Evolutionary conservation across 2,797 vertebrate genomes (phyloP).

Genomic region (Monodelphis domestica): DNA sequence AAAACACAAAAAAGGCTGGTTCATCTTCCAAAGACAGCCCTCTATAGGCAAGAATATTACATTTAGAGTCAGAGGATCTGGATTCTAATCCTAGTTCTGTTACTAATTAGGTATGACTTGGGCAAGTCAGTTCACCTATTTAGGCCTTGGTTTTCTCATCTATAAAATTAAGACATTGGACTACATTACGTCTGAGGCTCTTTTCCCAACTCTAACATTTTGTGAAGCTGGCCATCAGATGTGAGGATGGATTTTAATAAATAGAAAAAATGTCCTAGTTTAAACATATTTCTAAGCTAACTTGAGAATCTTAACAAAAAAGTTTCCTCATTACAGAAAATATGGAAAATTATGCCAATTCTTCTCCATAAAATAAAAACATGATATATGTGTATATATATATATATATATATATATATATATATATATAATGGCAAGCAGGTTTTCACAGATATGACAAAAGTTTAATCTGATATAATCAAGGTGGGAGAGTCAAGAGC

Average conservation of each 20-base stretch:
- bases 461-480: slow-evolving; percentile 68
- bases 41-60: neutral
- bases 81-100: no score
- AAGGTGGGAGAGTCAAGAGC: slow-evolving; percentile 30
- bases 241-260: slow-evolving; percentile 43
- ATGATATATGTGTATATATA: no score
- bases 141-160: neutral
- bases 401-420: neutral
- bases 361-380: slow-evolving; percentile 27
- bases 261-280: slow-evolving; percentile 42
- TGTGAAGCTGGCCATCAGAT: neutral
- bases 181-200: neutral
- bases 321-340: slow-evolving; percentile 21
- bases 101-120: neutral
- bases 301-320: slow-evolving; percentile 4
- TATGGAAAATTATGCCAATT: neutral
- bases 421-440: slow-evolving; percentile 25
- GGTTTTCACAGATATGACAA: slow-evolving; percentile 55
- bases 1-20: neutral
- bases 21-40: neutral
- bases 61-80: no score
- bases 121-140: neutral
- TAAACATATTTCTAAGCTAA: slow-evolving; percentile 16
- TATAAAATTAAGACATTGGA: neutral
- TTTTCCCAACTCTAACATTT: neutral